Conservation (phyloP, 2,888 invertebrate species). For the Cantharis rustica region DNA sequence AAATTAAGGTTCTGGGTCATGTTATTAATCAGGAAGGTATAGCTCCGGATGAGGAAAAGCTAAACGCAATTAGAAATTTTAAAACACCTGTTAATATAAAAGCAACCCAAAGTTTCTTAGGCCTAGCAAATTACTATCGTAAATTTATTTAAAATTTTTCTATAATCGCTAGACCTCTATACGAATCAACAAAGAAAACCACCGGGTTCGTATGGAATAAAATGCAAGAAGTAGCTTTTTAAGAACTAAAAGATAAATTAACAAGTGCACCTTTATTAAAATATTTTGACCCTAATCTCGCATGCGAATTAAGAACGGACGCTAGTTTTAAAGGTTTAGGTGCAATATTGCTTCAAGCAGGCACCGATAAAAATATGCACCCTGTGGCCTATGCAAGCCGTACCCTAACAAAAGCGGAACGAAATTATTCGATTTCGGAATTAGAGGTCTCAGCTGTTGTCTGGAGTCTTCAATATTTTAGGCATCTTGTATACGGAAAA, state of each 20-base stretch:
- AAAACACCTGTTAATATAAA: conserved; percentile 11
- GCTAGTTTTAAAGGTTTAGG: conserved; percentile 45
- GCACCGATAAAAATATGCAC: conserved; percentile 4
- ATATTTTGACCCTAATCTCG: conserved; percentile 36
- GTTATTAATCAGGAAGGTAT: conserved; percentile 9
- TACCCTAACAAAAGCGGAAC: conserved; percentile 30
- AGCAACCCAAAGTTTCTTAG: conserved; percentile 18
- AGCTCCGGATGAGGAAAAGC: conserved; percentile 10
- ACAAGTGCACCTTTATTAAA: conserved; percentile 32
- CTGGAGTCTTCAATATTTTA: conserved; percentile 32
- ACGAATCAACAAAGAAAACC: conserved; percentile 27
- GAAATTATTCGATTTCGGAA: conserved; percentile 48
- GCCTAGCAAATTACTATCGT: conserved; percentile 38
- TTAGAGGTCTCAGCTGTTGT: conserved; percentile 47
- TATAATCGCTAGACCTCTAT: conserved; percentile 34
- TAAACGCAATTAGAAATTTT: conserved; percentile 14
- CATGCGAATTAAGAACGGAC: conserved; percentile 43
- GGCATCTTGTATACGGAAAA: no score
- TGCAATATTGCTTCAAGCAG: conserved; percentile 31
- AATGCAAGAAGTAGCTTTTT: conserved; percentile 26
- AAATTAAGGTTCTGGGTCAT: conserved; percentile 16
- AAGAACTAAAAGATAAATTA: conserved; percentile 36
- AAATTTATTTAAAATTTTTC: conserved; percentile 39
- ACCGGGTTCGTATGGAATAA: conserved; percentile 22
- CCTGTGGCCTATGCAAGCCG: conserved; percentile 10